Evolutionary conservation across 2,888 invertebrate genomes (phyloP).

Genomic region (Erpobdella octoculata): DNA sequence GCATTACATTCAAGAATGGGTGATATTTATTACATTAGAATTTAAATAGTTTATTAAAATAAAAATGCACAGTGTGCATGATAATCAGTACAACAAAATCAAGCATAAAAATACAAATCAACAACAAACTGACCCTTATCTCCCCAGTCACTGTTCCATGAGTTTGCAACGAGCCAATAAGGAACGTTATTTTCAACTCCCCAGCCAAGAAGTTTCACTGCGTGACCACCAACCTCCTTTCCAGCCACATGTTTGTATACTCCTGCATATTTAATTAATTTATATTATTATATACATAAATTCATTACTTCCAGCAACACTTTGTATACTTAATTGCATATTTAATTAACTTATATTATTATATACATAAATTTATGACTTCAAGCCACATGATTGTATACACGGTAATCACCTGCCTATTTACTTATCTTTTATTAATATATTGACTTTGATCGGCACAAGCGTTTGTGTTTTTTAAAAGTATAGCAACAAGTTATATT

Average conservation of each 20-base stretch:
- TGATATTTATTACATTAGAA: no score
- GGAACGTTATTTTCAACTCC: constrained; percentile 68
- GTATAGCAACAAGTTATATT: no score
- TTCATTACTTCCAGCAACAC: constrained; percentile 60
- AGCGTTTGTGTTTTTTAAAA: no score
- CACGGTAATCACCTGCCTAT: constrained; percentile 58
- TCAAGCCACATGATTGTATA: constrained; percentile 67
- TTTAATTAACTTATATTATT: background rate
- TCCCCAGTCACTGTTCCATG: constrained; percentile 90
- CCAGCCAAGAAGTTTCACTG: constrained; percentile 82
- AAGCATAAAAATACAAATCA: background rate
- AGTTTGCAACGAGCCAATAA: constrained; percentile 85
- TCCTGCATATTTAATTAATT: constrained; percentile 52
- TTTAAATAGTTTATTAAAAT: background rate
- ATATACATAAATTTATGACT: background rate
- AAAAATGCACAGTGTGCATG: background rate
- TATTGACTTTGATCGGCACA: no score
- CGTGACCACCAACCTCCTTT: constrained; percentile 70
- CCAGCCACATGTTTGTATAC: constrained; percentile 71
- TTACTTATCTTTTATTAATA: background rate
- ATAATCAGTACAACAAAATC: background rate
- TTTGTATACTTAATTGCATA: constrained; percentile 62
- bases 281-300: background rate
- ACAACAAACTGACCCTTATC: constrained; percentile 55
- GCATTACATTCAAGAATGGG: no score